phyloP scores from a whole-genome alignment of 2,888 invertebrate species.

The Amorpha juglandis region DNA sequence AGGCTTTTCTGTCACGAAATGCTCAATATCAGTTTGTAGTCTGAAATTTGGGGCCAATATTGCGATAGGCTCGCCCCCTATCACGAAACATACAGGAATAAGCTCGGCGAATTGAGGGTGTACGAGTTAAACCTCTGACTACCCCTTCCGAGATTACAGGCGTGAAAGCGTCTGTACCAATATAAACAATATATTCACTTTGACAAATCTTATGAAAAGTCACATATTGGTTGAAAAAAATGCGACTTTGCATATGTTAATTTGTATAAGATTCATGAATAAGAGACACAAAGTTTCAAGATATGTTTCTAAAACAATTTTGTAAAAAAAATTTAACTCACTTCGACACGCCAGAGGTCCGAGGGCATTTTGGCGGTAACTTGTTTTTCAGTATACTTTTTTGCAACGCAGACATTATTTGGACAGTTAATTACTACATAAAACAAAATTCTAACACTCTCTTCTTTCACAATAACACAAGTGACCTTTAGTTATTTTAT shows the following conservation, averaged over 20 bases:
- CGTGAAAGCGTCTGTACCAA: too few species aligned
- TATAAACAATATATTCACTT: background rate
- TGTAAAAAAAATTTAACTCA: constrained; percentile 44
- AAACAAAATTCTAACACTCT: background rate
- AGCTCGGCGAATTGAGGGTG: too few species aligned
- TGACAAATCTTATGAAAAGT: background rate
- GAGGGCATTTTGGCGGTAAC: constrained; percentile 85
- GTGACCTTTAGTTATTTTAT: constrained; percentile 2
- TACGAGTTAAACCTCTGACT: too few species aligned
- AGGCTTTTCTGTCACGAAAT: too few species aligned
- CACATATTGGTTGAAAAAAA: background rate
- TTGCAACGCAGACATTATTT: constrained; percentile 87
- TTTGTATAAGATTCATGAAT: background rate
- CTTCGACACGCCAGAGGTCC: constrained; percentile 64
- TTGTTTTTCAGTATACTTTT: constrained; percentile 88
- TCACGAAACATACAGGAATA: too few species aligned
- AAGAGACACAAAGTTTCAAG: background rate
- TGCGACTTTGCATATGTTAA: background rate
- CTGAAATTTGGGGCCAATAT: too few species aligned
- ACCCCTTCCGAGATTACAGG: too few species aligned
- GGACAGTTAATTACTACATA: background rate
- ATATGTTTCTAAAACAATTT: background rate
- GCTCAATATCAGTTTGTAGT: too few species aligned
- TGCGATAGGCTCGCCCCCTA: too few species aligned
- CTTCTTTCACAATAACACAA: constrained; percentile 4